phyloP scores from a whole-genome alignment of 2,797 vertebrate genomes.

The Enteromius trimaculatus region DNA sequence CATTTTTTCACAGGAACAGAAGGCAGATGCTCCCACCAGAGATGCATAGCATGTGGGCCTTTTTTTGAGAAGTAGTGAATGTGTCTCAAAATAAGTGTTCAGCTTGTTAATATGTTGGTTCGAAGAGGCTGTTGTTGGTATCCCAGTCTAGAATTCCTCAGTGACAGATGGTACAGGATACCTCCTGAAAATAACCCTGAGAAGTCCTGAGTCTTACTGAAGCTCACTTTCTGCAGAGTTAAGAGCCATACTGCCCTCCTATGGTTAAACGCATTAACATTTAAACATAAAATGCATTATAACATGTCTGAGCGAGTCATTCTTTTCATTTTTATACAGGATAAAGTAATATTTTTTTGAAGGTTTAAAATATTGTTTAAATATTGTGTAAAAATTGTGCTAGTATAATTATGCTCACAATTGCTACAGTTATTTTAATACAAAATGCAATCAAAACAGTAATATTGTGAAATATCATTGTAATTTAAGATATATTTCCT shows the following conservation, averaged over 20 bases:
- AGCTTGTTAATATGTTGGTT: conserved; percentile 29
- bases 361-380: not conserved
- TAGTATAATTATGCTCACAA: not conserved
- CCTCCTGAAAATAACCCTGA: conserved; percentile 68
- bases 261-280: conserved; percentile 50
- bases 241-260: conserved; percentile 68
- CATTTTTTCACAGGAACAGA: not conserved
- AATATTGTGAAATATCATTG: not conserved
- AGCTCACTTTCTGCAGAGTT: not conserved
- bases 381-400: not conserved
- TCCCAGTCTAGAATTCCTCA: conserved; percentile 66
- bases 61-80: not conserved
- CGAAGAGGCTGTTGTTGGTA: conserved; percentile 17
- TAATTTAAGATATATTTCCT: not conserved
- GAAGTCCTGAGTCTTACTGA: conserved; percentile 12
- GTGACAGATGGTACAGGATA: conserved; percentile 67
- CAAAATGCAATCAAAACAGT: not conserved
- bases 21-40: not conserved
- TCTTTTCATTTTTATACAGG: not conserved
- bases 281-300: not conserved
- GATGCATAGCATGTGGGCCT: not conserved
- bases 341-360: not conserved
- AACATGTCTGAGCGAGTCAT: not conserved
- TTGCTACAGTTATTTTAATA: not conserved
- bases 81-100: not conserved